A percentile compares a stretch with the other conserved stretches of the same genome.
Conservation (phyloP, 2,113 vertebrate genomes). For the Phaetusa simplex region DNA sequence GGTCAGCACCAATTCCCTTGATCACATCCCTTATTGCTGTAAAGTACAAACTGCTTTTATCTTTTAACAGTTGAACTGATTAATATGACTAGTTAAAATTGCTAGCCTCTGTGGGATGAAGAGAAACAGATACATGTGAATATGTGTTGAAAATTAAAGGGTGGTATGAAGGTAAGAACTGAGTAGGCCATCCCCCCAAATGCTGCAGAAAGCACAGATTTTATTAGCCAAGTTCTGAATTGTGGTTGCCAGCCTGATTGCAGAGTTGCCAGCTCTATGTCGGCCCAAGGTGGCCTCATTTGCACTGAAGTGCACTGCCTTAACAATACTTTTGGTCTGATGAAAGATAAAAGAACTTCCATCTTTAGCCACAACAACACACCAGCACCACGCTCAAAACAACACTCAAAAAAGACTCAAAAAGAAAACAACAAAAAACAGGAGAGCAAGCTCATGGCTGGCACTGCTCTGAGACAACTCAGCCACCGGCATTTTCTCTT, state of each 20-base stretch:
- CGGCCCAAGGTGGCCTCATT: neutral
- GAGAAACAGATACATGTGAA: neutral
- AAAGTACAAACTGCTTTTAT: slow-evolving; percentile 37
- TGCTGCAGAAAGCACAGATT: neutral
- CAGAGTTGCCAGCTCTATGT: neutral
- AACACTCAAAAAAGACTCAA: neutral
- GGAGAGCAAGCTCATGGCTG: neutral
- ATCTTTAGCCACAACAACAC: neutral
- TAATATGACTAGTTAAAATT: slow-evolving; percentile 16
- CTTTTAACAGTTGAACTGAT: slow-evolving; percentile 21
- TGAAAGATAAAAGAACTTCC: neutral
- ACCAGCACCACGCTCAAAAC: neutral
- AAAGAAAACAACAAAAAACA: neutral
- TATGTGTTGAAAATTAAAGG: neutral
- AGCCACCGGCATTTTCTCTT: neutral
- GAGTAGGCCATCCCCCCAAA: neutral
- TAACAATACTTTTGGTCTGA: neutral
- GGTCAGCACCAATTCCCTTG: slow-evolving; percentile 43
- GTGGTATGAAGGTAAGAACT: neutral
- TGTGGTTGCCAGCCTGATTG: neutral
- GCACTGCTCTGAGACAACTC: neutral
- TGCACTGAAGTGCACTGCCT: neutral
- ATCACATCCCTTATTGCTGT: neutral
- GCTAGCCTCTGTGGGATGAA: neutral
- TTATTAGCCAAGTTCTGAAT: neutral